Evolutionary conservation across 2,113 vertebrate genomes (phyloP).

Genomic region (Vulpes vulpes): DNA sequence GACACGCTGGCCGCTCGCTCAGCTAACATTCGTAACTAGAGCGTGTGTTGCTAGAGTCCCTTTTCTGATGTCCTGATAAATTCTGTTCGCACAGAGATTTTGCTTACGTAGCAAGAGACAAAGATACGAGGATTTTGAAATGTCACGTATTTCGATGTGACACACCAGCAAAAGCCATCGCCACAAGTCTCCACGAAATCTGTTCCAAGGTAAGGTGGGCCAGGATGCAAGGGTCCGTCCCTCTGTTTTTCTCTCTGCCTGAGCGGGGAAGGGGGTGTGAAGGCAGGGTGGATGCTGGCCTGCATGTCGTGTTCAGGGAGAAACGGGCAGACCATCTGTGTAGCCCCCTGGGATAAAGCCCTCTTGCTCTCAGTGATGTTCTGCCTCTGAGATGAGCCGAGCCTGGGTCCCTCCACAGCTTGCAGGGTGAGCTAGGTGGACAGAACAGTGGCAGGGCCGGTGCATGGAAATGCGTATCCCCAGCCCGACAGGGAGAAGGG

Average conservation of each 20-base stretch:
- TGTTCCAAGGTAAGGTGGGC: slow-evolving; percentile 94
- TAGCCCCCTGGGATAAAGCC: not conserved
- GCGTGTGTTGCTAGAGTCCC: rapidly evolving
- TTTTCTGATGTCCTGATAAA: not conserved
- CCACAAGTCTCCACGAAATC: slow-evolving; percentile 99
- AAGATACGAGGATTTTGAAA: slow-evolving; percentile 98
- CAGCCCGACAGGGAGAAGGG: not conserved
- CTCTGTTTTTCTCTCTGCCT: not conserved
- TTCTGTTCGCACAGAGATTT: slow-evolving; percentile 93
- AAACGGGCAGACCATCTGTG: rapidly evolving
- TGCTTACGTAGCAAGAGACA: slow-evolving; percentile 98
- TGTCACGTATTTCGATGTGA: slow-evolving; percentile 99
- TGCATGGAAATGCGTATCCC: rapidly evolving
- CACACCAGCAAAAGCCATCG: slow-evolving; percentile 99
- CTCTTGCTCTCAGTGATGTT: not conserved
- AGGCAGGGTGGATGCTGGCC: rapidly evolving
- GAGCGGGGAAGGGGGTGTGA: not conserved
- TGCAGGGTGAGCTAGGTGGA: rapidly evolving
- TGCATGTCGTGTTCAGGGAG: not conserved
- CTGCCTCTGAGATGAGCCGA: not conserved
- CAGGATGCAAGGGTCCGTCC: rapidly evolving
- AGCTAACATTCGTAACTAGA: not conserved
- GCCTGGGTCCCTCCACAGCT: too few relatives aligned
- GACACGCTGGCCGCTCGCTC: not conserved
- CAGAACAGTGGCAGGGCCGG: too few relatives aligned